phyloP scores from a whole-genome alignment of 2,888 invertebrate species.

The Muscina levida region DNA sequence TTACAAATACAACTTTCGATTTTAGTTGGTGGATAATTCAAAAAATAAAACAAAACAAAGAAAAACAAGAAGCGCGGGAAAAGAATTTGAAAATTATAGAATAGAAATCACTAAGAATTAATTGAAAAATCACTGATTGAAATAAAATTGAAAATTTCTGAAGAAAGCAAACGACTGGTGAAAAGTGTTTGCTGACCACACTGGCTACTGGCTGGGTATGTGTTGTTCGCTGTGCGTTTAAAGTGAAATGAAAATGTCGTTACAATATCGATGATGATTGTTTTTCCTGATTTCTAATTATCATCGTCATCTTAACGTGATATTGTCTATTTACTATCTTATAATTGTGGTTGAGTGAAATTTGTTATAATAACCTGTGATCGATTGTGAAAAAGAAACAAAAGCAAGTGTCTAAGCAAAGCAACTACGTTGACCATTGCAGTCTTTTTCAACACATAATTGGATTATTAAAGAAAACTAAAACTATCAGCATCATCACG shows the following conservation, averaged over 20 bases:
- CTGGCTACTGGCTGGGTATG: conserved; percentile 12
- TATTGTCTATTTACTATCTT: conserved; percentile 13
- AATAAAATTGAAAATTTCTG: conserved; percentile 25
- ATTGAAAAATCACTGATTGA: background rate
- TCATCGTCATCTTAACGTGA: background rate
- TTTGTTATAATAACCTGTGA: background rate
- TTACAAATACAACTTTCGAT: conserved; percentile 53
- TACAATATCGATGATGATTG: conserved; percentile 1
- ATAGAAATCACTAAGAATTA: conserved; percentile 3
- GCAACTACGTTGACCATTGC: too few relatives aligned
- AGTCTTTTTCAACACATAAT: background rate
- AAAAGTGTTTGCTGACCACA: background rate
- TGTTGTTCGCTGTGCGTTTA: background rate
- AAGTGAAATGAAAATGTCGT: conserved; percentile 37
- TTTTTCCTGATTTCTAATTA: conserved; percentile 28
- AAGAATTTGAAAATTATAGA: conserved; percentile 18
- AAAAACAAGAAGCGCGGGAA: conserved; percentile 28
- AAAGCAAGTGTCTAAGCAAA: background rate
- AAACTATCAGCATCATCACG: background rate
- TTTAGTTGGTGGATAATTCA: conserved; percentile 38
- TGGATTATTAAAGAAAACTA: conserved; percentile 35
- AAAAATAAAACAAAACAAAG: conserved; percentile 17
- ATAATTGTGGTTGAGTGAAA: conserved; percentile 31
- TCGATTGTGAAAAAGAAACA: background rate
- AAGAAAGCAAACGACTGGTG: background rate